Conservation (phyloP, 1,140 invertebrate species). For the Melanaphis sacchari region DNA sequence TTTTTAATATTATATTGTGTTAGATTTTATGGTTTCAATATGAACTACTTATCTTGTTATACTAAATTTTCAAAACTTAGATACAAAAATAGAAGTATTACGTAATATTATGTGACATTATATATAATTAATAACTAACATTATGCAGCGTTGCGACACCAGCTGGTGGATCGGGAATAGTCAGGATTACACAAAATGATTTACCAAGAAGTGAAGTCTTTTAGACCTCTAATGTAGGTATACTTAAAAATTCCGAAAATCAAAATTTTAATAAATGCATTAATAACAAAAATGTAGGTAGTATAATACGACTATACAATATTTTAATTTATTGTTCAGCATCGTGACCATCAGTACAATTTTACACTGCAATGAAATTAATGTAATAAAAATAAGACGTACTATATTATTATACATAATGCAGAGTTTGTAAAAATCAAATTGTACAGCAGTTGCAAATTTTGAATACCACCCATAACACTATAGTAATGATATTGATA, state of each 20-base stretch:
- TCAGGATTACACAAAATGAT: not conserved
- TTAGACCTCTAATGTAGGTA: not conserved
- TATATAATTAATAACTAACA: no score
- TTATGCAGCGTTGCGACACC: no score
- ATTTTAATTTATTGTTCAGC: not conserved
- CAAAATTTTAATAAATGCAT: not conserved
- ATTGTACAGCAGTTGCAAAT: not conserved
- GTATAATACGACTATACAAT: not conserved
- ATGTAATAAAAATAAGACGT: not conserved
- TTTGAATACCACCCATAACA: not conserved
- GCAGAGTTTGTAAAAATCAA: not conserved
- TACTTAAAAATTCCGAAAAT: not conserved
- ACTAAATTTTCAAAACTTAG: no score
- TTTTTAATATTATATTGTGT: no score
- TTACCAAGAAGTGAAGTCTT: not conserved
- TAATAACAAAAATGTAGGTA: not conserved
- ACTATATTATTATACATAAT: not conserved
- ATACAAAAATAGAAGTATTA: no score
- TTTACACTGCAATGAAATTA: not conserved
- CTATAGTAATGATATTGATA: not conserved
- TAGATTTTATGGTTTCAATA: no score
- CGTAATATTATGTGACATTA: no score
- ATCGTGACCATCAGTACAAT: not conserved
- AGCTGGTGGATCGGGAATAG: not conserved
- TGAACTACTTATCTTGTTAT: no score